Base-by-base conservation (phyloP, 1,140 invertebrate species). In the Rhyacophila brunnea region DNA sequence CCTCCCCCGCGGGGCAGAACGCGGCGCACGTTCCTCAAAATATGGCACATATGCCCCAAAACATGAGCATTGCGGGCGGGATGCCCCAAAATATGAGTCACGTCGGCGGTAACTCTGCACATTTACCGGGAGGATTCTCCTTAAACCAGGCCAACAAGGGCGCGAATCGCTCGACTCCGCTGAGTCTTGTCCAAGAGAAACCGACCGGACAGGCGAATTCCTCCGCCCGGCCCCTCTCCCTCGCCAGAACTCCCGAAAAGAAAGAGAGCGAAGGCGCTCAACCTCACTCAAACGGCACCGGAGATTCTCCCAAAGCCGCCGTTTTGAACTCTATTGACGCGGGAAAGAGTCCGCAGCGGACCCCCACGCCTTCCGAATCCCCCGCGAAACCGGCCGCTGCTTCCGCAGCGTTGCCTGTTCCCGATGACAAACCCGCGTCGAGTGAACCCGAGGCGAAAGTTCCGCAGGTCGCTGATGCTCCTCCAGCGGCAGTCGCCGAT, bases 401-500 rank as follows among this genome's bases (percentile, higher is more conserved):
- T 28, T n/a, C 28, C 15, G 19, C 36, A 13, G 36, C 19, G 19
- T 17, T 32, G 18, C 36, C 36, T 28, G 20, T 6, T 13, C 6
- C 38, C 20, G 38, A n/a, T 28, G 38, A 32, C n/a, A 53, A 53
- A n/a, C 17, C 40, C 10, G 50, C 5, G 7, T 9, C 50, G 10
- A 10, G 19, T 1, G 43, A 45, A 35, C 42, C 19, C 15, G 46
- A 55, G 34, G 52, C n/a, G n/a, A n/a, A n/a, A n/a, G n/a, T n/a
- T n/a, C n/a, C n/a, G n/a, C n/a, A n/a, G n/a, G n/a, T n/a, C n/a
- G n/a, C n/a, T n/a, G n/a, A n/a, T n/a, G n/a, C n/a, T n/a, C n/a
- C n/a, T n/a, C n/a, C n/a, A n/a, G 34, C 18, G 10, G 18, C 5
- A 20, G 10, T 19, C 6, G 6, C 45, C 20, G 70, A 76, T 78